A percentile compares a stretch with the other conserved stretches of the same genome.
Conservation (phyloP, 1,140 invertebrate genomes). For the Drosophila nikananu region DNA sequence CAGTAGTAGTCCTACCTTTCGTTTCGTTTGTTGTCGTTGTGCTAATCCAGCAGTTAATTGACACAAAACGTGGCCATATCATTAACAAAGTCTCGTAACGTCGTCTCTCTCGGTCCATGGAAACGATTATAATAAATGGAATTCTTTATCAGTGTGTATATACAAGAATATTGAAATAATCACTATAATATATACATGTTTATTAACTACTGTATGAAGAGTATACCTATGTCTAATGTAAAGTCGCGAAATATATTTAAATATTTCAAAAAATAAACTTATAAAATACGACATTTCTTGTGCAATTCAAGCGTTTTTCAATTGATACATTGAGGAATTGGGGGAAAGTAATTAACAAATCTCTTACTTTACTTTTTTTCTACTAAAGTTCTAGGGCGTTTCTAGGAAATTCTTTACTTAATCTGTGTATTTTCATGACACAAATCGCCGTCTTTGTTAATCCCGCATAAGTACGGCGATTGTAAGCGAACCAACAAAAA, state of each 20-base stretch:
- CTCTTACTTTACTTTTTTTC: neutral
- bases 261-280: slow-evolving; percentile 56
- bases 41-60: slow-evolving; percentile 39
- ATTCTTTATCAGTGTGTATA: slow-evolving; percentile 42
- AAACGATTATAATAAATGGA: slow-evolving; percentile 5
- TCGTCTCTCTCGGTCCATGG: slow-evolving; percentile 33
- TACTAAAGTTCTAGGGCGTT: neutral
- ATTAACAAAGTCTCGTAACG: slow-evolving; percentile 38
- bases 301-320: slow-evolving; percentile 42
- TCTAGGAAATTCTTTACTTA: too few species aligned
- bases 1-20: slow-evolving; percentile 14
- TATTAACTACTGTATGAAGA: slow-evolving; percentile 34
- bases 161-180: slow-evolving; percentile 47
- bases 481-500: slow-evolving; percentile 21
- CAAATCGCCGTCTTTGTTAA: slow-evolving; percentile 34
- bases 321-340: neutral
- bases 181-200: slow-evolving; percentile 19
- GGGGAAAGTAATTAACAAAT: neutral
- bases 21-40: slow-evolving; percentile 44
- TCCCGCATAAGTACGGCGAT: slow-evolving; percentile 35
- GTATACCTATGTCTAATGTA: slow-evolving; percentile 34
- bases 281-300: slow-evolving; percentile 42
- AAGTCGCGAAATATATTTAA: slow-evolving; percentile 28
- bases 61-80: slow-evolving; percentile 51
- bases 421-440: slow-evolving; percentile 4